Evolutionary conservation across 2,113 vertebrate species (phyloP).

Genomic region (Paramisgurnus dabryanus): DNA sequence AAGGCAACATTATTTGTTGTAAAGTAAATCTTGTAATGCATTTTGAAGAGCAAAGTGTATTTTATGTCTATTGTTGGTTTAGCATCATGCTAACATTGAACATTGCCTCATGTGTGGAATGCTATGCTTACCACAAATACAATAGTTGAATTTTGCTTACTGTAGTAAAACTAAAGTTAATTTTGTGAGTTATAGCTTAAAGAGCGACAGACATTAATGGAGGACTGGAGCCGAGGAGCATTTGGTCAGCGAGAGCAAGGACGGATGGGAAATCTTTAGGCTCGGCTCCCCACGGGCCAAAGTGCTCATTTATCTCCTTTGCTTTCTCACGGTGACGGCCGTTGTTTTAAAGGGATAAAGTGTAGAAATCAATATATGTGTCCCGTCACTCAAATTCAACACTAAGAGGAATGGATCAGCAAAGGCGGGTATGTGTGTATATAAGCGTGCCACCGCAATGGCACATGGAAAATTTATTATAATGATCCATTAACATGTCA

Average conservation of each 20-base stretch:
- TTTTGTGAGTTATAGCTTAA: not conserved
- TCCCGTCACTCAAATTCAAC: slow-evolving; percentile 59
- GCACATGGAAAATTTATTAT: slow-evolving; percentile 75
- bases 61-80: too few relatives aligned
- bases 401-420: slow-evolving; percentile 65
- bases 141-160: too few relatives aligned
- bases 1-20: too few relatives aligned
- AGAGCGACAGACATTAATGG: not conserved
- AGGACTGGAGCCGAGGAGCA: slow-evolving; percentile 19
- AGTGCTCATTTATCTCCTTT: slow-evolving; percentile 53
- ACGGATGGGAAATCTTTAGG: slow-evolving; percentile 63
- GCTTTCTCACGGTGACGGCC: slow-evolving; percentile 56
- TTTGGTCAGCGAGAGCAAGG: slow-evolving; percentile 26
- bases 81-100: not conserved
- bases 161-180: not conserved
- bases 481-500: slow-evolving; percentile 81
- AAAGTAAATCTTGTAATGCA: too few relatives aligned
- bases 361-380: slow-evolving; percentile 57
- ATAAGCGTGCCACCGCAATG: slow-evolving; percentile 63
- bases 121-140: not conserved
- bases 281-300: slow-evolving; percentile 41
- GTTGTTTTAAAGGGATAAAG: slow-evolving; percentile 67
- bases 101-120: not conserved
- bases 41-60: too few relatives aligned
- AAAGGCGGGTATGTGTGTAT: slow-evolving; percentile 16